phyloP scores from a whole-genome alignment of 53 echinoderm and acorn worm species.

The Antedon mediterranea region DNA sequence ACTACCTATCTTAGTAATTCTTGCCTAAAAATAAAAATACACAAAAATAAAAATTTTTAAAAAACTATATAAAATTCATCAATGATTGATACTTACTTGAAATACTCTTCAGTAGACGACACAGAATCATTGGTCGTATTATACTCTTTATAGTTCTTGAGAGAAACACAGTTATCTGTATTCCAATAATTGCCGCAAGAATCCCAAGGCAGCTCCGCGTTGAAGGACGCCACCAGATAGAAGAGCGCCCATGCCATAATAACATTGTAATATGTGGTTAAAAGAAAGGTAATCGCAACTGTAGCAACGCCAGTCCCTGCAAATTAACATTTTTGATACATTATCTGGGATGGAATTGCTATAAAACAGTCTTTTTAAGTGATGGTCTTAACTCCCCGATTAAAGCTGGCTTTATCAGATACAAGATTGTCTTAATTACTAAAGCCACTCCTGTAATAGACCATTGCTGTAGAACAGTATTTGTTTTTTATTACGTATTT shows the following conservation, averaged over 20 bases:
- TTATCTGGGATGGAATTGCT: neutral
- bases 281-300: conserved; percentile 78
- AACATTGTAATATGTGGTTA: conserved; percentile 98
- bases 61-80: neutral
- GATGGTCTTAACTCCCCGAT: too few relatives aligned
- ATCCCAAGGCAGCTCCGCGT: conserved; percentile 66
- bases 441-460: too few relatives aligned
- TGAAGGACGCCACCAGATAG: conserved; percentile 79
- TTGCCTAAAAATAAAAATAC: too few relatives aligned
- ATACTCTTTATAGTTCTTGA: conserved; percentile 32
- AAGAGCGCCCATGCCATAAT: conserved; percentile 96
- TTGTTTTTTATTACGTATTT: too few relatives aligned
- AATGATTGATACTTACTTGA: conserved; percentile 39
- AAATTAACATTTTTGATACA: neutral
- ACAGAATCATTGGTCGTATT: conserved; percentile 47
- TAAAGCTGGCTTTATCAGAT: too few relatives aligned
- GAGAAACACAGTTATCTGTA: conserved; percentile 65
- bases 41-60: neutral
- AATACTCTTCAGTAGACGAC: conserved; percentile 78
- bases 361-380: too few relatives aligned
- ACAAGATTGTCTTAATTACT: too few relatives aligned
- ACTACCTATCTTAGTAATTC: too few relatives aligned
- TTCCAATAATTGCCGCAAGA: conserved; percentile 74
- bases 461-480: too few relatives aligned
- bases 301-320: conserved; percentile 81